Evolutionary conservation across 1,140 invertebrate species (phyloP), one percentile per base, ranked within the genome.

Genomic region (Himalopsyche phryganea): DNA sequence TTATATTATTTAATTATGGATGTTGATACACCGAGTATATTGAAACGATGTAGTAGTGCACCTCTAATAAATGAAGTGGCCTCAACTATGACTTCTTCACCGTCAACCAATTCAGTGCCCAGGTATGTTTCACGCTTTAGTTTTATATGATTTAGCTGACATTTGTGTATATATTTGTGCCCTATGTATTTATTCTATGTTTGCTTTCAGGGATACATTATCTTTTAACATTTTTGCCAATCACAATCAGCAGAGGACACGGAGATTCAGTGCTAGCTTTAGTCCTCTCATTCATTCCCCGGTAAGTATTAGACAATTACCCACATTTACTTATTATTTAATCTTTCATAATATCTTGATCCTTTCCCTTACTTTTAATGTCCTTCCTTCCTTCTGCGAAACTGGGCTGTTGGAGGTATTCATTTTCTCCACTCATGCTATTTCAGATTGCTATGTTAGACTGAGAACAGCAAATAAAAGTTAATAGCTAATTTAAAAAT

Each of bases 251-350:
- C 70, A 71, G 60, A 68, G 90, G 61, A 84, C 86, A 49, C 79
- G 91, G 50, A 81, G 91, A 64, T 91, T 92, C 71, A 92, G 90
- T 70, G 89, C 90, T 55, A 91, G 89, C 74, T 91, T 89, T 76
- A 90, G 87, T 67, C 85, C 84, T 11, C 68, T 80, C 50, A 70
- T 78, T 57, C 80, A 76, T 45, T 77, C 80, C 57, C 74, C 74
- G 50, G 79, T 84, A 69, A 80, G 78, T 73, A 19, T 32, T 9
- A 9, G 23, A 3, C 3, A 28, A 28, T 28, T 9, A 28, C 9
- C n/a, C n/a, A n/a, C n/a, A n/a, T n/a, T n/a, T n/a, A n/a, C n/a
- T n/a, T n/a, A n/a, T n/a, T n/a, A n/a, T n/a, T n/a, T n/a, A n/a
- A n/a, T n/a, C n/a, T n/a, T n/a, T n/a, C n/a, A n/a, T n/a, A n/a